phyloP scores from a whole-genome alignment of 2,113 vertebrate genomes.

The Mastomys natalensis region DNA sequence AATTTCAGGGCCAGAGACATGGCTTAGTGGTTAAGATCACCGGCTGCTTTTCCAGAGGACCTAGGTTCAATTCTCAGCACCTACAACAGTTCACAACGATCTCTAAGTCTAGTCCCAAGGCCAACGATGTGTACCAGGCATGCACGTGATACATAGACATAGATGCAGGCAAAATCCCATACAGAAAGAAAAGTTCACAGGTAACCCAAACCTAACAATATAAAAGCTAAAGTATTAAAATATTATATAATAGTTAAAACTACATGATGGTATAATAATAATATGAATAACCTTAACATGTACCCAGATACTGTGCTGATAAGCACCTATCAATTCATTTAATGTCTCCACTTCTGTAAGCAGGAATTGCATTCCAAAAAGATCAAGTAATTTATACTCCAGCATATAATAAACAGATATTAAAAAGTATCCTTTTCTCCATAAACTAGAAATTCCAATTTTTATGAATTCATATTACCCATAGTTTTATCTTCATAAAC shows the following conservation, averaged over 20 bases:
- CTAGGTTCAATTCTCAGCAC: background rate
- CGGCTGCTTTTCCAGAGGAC: background rate
- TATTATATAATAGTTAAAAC: background rate
- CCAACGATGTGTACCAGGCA: background rate
- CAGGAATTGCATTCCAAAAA: constrained; percentile 29
- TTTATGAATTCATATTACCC: constrained; percentile 40
- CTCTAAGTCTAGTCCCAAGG: background rate
- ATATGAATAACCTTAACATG: constrained; percentile 30
- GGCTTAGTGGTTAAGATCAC: background rate
- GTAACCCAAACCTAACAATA: background rate
- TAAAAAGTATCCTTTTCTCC: constrained; percentile 29
- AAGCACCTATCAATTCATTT: constrained; percentile 39
- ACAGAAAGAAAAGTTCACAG: background rate
- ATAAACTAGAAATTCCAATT: constrained; percentile 26
- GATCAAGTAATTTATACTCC: background rate
- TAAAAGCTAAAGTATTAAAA: background rate
- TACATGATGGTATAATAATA: background rate
- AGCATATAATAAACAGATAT: background rate
- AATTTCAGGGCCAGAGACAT: background rate
- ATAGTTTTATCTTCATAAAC: background rate
- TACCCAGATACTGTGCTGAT: background rate
- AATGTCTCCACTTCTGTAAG: background rate
- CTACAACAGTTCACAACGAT: background rate
- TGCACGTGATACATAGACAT: background rate
- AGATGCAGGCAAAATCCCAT: background rate